Conservation (phyloP, 2,797 vertebrate species). For the Sebastes variabilis region DNA sequence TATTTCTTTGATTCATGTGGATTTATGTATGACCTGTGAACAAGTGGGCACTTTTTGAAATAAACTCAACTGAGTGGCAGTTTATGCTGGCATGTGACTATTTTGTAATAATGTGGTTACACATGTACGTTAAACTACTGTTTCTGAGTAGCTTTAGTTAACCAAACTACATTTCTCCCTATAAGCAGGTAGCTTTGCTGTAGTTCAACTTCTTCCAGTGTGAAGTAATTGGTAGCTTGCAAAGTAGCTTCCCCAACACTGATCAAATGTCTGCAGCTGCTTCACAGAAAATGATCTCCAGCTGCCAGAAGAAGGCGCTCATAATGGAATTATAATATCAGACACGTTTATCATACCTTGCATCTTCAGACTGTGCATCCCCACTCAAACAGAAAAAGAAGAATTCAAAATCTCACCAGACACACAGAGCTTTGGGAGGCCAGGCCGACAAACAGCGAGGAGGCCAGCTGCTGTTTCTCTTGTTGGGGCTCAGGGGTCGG, state of each 20-base stretch:
- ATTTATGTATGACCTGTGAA: no score
- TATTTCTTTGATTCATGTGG: no score
- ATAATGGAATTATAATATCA: no score
- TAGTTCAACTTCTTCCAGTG: background rate
- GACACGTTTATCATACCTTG: background rate
- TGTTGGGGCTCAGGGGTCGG: slow-evolving; percentile 63
- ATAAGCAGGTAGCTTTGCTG: no score
- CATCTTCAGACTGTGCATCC: background rate
- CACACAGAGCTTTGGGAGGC: slow-evolving; percentile 83
- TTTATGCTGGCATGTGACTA: background rate
- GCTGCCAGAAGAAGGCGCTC: background rate
- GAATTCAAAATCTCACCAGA: slow-evolving; percentile 83
- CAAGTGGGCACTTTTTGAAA: no score
- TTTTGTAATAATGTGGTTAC: background rate
- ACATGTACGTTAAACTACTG: no score
- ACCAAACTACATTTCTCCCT: no score
- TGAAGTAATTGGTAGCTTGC: slow-evolving; percentile 27
- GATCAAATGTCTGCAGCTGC: background rate
- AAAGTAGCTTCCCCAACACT: slow-evolving; percentile 6
- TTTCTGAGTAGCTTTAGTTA: no score
- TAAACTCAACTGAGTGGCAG: no score
- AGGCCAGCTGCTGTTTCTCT: slow-evolving; percentile 90
- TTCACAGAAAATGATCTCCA: background rate
- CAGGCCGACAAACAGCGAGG: slow-evolving; percentile 91
- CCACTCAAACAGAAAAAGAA: background rate